phyloP scores from a whole-genome alignment of 2,888 invertebrate species.

The Antheraea assamensis region DNA sequence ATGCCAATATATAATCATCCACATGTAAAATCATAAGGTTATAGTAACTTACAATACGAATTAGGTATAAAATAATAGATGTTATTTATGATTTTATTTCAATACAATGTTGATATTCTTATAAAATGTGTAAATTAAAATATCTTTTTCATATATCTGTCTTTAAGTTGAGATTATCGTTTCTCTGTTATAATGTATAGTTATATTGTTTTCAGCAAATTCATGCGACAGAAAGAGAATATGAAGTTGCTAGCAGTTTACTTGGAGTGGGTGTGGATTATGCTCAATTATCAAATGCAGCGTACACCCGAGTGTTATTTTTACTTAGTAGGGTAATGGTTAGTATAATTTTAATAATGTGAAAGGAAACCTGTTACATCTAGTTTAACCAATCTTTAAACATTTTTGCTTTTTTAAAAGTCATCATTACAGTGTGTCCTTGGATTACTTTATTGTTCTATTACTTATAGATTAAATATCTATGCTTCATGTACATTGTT shows the following conservation, averaged over 20 bases:
- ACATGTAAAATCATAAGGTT: too few species aligned
- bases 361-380: neutral
- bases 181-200: neutral
- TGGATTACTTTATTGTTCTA: neutral
- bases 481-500: neutral
- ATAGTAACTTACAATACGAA: too few species aligned
- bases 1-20: neutral
- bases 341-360: slow-evolving; percentile 45
- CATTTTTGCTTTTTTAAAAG: neutral
- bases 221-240: slow-evolving; percentile 95
- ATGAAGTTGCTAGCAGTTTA: slow-evolving; percentile 93
- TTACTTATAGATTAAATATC: neutral
- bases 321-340: slow-evolving; percentile 97
- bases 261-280: slow-evolving; percentile 97
- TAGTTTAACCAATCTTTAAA: neutral
- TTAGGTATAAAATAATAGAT: too few species aligned
- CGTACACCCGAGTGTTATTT: slow-evolving; percentile 96
- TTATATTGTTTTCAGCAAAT: slow-evolving; percentile 89
- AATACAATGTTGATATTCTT: too few species aligned
- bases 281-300: slow-evolving; percentile 95
- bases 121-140: too few species aligned
- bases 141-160: neutral
- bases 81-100: too few species aligned
- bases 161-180: neutral
- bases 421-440: neutral